Evolutionary conservation across 2,113 vertebrate species (phyloP), one percentile per base, ranked within the genome.

Genomic region (Hucho hucho): DNA sequence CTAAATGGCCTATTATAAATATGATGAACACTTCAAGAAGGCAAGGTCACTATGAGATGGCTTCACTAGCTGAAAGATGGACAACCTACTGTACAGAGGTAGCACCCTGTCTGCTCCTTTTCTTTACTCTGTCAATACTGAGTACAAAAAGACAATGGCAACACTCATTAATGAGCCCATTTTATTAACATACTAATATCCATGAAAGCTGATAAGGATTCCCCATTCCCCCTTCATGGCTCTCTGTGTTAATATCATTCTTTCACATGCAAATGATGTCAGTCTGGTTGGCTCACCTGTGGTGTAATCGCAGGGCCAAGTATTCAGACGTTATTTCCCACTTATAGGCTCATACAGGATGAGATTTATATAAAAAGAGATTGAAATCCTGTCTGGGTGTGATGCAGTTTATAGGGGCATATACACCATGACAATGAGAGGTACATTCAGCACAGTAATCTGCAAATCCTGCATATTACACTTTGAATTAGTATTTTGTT

Each of bases 181-280:
- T 6, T 14, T 29, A 65, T 65, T 65, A 65, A 65, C 64, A 65
- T 65, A 29, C 64, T 65, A 65, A 28, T 65, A 65, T 28, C 64
- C 64, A 29, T 18, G 13, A 16, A 29, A 14, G 64, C 25, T 22
- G 64, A 65, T 65, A 65, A 65, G 64, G 2, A 25, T 16, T 16
- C 64, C 64, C 14, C 26, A 16, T 16, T 65, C 26, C 25, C 64
- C 16, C 26, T 16, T 12, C 26, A 65, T 6, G 26, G 37, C 9
- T 43, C 26, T 16, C 16, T 29, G 64, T 65, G 2, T 29, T 65
- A 65, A 65, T 26, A 28, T 65, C 24, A 29, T 65, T 65, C 26
- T 14, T 65, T 29, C 26, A 65, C 64, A 65, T 65, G 64, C 14
- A 65, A 65, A 65, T 65, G 9, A 4, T 28, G 24, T 65, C 14